phyloP scores from a whole-genome alignment of 1,140 invertebrate genomes.

The Portunus trituberculatus region DNA sequence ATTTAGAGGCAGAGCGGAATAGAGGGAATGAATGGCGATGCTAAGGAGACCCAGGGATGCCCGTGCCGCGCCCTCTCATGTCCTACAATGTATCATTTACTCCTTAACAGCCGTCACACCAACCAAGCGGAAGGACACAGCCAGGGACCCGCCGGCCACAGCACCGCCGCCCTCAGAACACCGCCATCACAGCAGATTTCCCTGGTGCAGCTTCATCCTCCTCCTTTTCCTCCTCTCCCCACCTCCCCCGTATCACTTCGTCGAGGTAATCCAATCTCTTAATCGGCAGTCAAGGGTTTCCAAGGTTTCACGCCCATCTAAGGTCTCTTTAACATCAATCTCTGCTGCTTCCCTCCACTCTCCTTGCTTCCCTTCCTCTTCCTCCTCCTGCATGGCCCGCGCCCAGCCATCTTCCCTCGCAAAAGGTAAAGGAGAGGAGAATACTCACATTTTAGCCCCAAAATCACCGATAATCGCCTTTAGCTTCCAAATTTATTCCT shows the following conservation, averaged over 20 bases:
- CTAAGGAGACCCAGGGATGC: neutral
- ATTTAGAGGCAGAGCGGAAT: neutral
- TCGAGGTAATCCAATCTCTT: constrained; percentile 69
- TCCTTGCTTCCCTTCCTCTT: neutral
- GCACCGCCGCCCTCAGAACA: neutral
- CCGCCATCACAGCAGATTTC: neutral
- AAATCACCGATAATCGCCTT: constrained; percentile 1
- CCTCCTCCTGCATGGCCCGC: neutral
- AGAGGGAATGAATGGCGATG: neutral
- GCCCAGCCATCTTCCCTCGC: neutral
- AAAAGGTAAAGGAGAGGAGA: neutral
- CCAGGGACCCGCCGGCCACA: neutral
- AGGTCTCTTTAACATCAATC: constrained; percentile 65
- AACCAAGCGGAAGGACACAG: neutral
- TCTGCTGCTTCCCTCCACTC: constrained; percentile 27
- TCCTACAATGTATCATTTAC: constrained; percentile 11
- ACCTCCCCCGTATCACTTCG: constrained; percentile 60
- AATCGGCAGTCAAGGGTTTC: constrained; percentile 69
- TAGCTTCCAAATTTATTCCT: constrained; percentile 9
- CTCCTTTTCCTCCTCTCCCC: neutral
- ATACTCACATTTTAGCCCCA: constrained; percentile 1
- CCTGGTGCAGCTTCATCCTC: neutral
- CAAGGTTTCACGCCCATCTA: constrained; percentile 50
- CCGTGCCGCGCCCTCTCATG: neutral
- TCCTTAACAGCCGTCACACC: neutral